Percentiles rank a stretch among this genome's conserved stretches.
These are phyloP conservation scores for Irena cyanogastra DNA, from an alignment of 2,113 vertebrate species.

Conservation along the genomic window DNA sequence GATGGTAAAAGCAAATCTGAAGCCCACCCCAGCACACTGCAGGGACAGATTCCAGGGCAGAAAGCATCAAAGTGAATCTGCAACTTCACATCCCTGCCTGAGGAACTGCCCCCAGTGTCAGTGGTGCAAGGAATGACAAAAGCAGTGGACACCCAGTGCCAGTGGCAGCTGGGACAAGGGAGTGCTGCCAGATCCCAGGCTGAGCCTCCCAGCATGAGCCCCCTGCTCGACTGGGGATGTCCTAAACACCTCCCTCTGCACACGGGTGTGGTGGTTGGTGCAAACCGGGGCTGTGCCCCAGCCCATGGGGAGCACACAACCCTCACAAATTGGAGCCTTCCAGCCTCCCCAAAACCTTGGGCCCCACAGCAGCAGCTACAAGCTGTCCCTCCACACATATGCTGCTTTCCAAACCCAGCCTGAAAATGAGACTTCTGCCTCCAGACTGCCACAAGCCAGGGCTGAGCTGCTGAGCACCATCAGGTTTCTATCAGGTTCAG, in stretches of 20 bases:
- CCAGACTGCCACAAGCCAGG: background rate
- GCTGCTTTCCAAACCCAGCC: background rate
- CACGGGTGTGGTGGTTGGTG: background rate
- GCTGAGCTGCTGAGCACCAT: background rate
- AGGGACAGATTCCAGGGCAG: background rate
- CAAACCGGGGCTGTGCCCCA: background rate
- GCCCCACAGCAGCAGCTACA: background rate
- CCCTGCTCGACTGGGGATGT: background rate
- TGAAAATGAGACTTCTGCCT: background rate
- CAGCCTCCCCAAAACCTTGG: background rate
- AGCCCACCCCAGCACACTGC: background rate
- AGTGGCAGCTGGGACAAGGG: too few relatives aligned
- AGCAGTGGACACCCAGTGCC: rapidly evolving
- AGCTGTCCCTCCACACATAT: rapidly evolving
- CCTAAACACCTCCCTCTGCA: background rate
- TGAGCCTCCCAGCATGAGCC: background rate
- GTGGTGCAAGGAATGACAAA: background rate
- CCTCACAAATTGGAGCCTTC: background rate
- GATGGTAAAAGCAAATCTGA: background rate
- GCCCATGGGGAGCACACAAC: background rate
- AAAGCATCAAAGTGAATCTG: background rate
- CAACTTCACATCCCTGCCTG: too few relatives aligned
- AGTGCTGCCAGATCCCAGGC: background rate
- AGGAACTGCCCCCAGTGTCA: background rate
- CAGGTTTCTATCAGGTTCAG: background rate